phyloP scores from a whole-genome alignment of 1,140 invertebrate genomes.

The Scaptomyza hsui region DNA sequence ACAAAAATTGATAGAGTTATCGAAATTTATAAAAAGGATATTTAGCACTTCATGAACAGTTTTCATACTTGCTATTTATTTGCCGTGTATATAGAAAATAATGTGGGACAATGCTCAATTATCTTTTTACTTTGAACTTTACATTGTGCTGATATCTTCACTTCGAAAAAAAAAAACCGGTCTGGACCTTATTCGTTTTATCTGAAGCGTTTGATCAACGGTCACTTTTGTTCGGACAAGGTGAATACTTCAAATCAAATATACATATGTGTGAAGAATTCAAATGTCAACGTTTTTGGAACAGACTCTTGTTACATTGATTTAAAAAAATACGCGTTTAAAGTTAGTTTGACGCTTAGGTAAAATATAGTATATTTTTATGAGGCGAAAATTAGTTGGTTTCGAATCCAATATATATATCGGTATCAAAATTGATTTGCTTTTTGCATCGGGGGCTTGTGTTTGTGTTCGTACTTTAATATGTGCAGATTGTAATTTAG shows the following conservation, averaged over 20 bases:
- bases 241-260: background rate
- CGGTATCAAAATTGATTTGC: slow-evolving; percentile 11
- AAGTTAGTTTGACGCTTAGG: background rate
- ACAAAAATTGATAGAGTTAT: background rate
- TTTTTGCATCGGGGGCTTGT: background rate
- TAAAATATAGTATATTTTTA: background rate
- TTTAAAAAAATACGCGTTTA: background rate
- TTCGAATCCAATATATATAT: background rate
- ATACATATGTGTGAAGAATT: background rate
- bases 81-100: background rate
- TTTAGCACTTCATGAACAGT: background rate
- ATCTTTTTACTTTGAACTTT: slow-evolving; percentile 5
- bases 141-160: slow-evolving; percentile 27
- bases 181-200: background rate
- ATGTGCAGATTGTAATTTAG: background rate
- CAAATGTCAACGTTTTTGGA: slow-evolving; percentile 1
- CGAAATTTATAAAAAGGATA: background rate
- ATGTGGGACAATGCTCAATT: background rate
- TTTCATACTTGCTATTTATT: background rate
- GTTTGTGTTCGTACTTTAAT: background rate
- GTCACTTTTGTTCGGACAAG: background rate
- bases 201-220: slow-evolving; percentile 3
- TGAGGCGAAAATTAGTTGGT: background rate
- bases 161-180: slow-evolving; percentile 2
- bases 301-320: background rate